Conservation (phyloP, 2,888 invertebrate species). For the Drosophila barbarae region DNA sequence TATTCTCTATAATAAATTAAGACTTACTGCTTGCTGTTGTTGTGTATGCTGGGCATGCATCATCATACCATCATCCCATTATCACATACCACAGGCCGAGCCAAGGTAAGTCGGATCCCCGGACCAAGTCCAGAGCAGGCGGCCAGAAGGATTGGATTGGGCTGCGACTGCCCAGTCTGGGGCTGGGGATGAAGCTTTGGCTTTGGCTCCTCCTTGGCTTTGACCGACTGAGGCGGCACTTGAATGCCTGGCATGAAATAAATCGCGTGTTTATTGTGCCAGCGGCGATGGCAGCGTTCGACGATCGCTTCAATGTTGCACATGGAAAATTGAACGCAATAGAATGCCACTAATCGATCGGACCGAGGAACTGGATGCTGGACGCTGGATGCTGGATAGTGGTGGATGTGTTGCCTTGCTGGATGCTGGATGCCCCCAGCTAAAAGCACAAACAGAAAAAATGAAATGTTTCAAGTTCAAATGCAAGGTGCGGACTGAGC, state of each 20-base stretch:
- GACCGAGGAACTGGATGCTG: slow-evolving; percentile 34
- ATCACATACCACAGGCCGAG: slow-evolving; percentile 72
- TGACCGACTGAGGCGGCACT: slow-evolving; percentile 67
- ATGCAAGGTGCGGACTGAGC: slow-evolving; percentile 68
- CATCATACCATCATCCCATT: slow-evolving; percentile 77
- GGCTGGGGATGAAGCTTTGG: slow-evolving; percentile 31
- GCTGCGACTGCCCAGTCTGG: slow-evolving; percentile 3
- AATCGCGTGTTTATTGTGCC: slow-evolving; percentile 76
- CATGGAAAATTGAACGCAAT: slow-evolving; percentile 76
- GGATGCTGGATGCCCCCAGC: slow-evolving; percentile 36
- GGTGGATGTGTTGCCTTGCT: slow-evolving; percentile 16
- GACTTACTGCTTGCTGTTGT: slow-evolving; percentile 47
- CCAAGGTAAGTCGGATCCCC: slow-evolving; percentile 27
- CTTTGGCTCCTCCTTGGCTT: slow-evolving; percentile 60
- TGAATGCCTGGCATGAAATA: slow-evolving; percentile 75
- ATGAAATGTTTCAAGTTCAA: slow-evolving; percentile 76
- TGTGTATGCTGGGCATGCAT: slow-evolving; percentile 75
- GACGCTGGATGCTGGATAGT: slow-evolving; percentile 24
- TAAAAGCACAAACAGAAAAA: slow-evolving; percentile 44
- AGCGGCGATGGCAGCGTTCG: slow-evolving; percentile 53
- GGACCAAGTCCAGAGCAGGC: slow-evolving; percentile 28
- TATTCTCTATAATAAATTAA: background rate
- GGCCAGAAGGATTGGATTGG: slow-evolving; percentile 33
- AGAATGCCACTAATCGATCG: slow-evolving; percentile 74
- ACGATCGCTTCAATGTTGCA: slow-evolving; percentile 70